Evolutionary conservation across 2,113 vertebrate species (phyloP).

Genomic region (Solea senegalensis): DNA sequence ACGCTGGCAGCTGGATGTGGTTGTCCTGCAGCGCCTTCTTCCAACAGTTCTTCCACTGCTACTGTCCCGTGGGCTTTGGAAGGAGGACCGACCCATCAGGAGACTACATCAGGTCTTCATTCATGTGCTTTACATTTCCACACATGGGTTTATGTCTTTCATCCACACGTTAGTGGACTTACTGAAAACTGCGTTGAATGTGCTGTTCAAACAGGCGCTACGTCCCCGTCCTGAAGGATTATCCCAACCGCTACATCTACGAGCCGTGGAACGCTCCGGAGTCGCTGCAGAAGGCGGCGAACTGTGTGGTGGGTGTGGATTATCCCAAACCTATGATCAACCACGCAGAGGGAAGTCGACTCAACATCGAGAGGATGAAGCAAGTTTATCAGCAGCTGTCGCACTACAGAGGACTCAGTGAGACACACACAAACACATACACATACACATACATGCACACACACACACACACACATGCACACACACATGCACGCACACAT

Average conservation of each 20-base stretch:
- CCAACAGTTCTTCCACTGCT: conserved; percentile 97
- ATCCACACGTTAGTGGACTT: too few species aligned
- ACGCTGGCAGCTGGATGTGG: conserved; percentile 98
- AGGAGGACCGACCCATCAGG: conserved; percentile 93
- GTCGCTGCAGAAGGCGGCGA: conserved; percentile 90
- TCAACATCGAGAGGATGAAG: conserved; percentile 97
- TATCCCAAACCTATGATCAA: conserved; percentile 97
- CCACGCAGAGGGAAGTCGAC: conserved; percentile 90
- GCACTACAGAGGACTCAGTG: conserved; percentile 94
- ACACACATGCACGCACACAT: too few species aligned
- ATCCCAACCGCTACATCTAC: conserved; percentile 92
- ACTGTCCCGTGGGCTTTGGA: conserved; percentile 95
- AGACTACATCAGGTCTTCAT: conserved; percentile 89
- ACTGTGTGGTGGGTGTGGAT: conserved; percentile 92
- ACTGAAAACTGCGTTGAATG: background rate
- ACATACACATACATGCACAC: too few species aligned
- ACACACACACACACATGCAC: too few species aligned
- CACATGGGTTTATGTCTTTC: too few species aligned
- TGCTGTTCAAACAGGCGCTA: conserved; percentile 82
- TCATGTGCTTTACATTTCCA: too few species aligned
- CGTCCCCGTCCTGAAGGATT: conserved; percentile 91
- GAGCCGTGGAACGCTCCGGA: conserved; percentile 96
- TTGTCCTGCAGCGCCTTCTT: conserved; percentile 96
- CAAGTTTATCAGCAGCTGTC: conserved; percentile 98
- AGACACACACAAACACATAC: conserved; percentile 70